These are phyloP conservation scores for Podarcis lilfordi DNA, from an alignment of 2,797 vertebrate species.

Conservation along the genomic window DNA sequence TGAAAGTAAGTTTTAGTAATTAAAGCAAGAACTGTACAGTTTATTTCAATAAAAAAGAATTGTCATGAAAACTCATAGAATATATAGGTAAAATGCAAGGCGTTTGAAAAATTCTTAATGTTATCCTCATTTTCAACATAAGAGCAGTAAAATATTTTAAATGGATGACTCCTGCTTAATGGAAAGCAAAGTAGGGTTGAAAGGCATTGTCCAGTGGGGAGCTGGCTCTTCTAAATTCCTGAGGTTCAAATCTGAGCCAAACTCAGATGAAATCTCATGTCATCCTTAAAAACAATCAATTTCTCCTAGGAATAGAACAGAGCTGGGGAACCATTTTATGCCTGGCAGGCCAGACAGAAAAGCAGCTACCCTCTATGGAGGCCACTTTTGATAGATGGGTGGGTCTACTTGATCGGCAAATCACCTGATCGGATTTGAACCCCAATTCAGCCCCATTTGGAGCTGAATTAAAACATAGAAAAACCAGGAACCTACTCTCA, in stretches of 20 bases:
- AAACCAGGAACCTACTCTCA: no score
- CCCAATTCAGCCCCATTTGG: no score
- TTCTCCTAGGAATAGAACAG: no score
- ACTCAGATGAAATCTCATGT: not conserved
- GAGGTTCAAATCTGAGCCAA: not conserved
- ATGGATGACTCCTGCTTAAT: not conserved
- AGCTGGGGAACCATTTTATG: no score
- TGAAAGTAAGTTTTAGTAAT: constrained; percentile 31
- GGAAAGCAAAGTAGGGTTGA: not conserved
- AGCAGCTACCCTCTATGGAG: no score
- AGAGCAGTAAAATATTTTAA: not conserved
- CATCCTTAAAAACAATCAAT: not conserved
- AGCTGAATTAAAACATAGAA: no score
- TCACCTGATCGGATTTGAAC: no score
- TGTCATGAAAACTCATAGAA: not conserved
- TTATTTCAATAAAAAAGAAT: not conserved
- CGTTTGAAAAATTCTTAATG: not conserved
- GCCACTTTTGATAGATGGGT: no score
- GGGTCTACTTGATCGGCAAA: no score
- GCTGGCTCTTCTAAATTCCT: no score
- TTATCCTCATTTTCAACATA: not conserved
- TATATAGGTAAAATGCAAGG: not conserved
- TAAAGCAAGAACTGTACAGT: not conserved
- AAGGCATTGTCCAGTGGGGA: not conserved
- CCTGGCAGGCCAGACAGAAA: no score